Conservation (phyloP, 2,113 vertebrate genomes). For the Eublepharis macularius region DNA sequence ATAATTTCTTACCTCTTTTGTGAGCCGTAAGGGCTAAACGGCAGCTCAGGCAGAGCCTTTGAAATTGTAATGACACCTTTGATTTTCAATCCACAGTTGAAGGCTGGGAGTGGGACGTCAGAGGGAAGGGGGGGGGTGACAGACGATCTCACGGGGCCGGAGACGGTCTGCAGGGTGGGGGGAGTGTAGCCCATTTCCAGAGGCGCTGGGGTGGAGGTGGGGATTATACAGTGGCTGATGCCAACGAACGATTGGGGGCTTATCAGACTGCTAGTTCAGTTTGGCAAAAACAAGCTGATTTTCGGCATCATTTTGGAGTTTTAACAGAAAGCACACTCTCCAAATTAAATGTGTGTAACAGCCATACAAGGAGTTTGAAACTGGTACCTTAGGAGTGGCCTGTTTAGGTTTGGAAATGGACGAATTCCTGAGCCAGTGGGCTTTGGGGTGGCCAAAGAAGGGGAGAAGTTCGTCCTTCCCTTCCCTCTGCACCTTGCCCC, state of each 20-base stretch:
- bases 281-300: background rate
- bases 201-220: background rate
- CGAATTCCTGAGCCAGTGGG: background rate
- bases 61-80: constrained; percentile 13
- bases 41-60: background rate
- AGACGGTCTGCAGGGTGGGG: background rate
- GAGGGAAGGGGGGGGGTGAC: background rate
- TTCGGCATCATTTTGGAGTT: background rate
- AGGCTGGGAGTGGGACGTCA: background rate
- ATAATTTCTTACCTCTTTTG: background rate
- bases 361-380: background rate
- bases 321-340: background rate
- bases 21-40: background rate
- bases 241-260: background rate
- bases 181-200: background rate
- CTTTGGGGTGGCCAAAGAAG: background rate
- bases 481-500: background rate
- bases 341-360: background rate
- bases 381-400: too few species aligned
- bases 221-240: background rate
- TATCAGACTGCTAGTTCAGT: background rate
- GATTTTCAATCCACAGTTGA: background rate
- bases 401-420: background rate
- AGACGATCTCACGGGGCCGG: background rate
- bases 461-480: background rate